Evolutionary conservation across 2,113 vertebrate species (phyloP).

Genomic region (Macrotis lagotis): DNA sequence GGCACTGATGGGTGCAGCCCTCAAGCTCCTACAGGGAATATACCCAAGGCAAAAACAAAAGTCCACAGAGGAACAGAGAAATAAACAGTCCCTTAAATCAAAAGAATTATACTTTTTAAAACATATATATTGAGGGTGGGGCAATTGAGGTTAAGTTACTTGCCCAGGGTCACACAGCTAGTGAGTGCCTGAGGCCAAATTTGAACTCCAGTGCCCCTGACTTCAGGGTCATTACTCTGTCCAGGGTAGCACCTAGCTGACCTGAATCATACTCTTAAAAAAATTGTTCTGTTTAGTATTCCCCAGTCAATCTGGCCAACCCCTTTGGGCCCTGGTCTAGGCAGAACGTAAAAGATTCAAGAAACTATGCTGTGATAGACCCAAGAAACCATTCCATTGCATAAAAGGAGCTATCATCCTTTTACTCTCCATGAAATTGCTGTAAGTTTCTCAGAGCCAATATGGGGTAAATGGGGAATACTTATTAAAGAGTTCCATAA

Average conservation of each 20-base stretch:
- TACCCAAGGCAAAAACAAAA: background rate
- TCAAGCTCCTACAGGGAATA: background rate
- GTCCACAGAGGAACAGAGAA: background rate
- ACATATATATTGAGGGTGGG: too few species aligned
- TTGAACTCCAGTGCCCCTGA: too few species aligned
- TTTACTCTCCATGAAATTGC: background rate
- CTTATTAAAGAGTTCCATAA: background rate
- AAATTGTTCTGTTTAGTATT: background rate
- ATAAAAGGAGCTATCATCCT: background rate
- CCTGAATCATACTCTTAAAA: too few species aligned
- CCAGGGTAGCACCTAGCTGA: too few species aligned
- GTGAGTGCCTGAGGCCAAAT: too few species aligned
- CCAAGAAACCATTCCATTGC: background rate
- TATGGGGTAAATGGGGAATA: background rate
- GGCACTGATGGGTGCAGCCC: background rate
- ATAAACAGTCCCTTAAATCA: background rate
- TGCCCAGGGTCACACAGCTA: too few species aligned
- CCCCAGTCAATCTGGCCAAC: background rate
- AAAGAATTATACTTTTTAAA: background rate
- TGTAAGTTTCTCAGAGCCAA: background rate
- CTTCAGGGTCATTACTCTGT: too few species aligned
- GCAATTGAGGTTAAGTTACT: too few species aligned
- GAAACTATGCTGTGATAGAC: background rate
- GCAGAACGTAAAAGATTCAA: background rate
- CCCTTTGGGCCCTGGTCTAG: background rate